phyloP scores from a whole-genome alignment of 2,797 vertebrate species.

The Thamnophis elegans region DNA sequence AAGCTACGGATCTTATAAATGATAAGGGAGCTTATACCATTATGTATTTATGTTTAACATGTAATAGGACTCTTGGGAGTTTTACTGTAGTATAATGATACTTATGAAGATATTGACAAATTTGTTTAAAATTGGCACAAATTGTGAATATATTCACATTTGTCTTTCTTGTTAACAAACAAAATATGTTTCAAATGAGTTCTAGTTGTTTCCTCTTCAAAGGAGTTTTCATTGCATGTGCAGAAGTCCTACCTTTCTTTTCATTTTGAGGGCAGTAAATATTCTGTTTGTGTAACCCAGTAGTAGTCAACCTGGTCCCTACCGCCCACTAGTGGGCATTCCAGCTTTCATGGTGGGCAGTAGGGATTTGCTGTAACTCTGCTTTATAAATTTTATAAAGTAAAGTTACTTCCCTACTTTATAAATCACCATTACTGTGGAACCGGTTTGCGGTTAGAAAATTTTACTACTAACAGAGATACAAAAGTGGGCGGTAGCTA shows the following conservation, averaged over 20 bases:
- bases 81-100: not conserved
- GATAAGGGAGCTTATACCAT: not conserved
- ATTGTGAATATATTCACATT: constrained; percentile 1
- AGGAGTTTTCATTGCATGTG: not conserved
- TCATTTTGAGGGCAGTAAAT: not conserved
- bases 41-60: not conserved
- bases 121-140: not conserved
- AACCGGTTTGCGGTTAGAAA: too few species aligned
- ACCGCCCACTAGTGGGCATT: too few species aligned
- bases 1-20: not conserved
- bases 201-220: not conserved
- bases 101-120: not conserved
- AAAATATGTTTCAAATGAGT: not conserved
- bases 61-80: not conserved
- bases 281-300: not conserved
- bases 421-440: too few species aligned
- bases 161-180: not conserved
- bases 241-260: not conserved
- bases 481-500: too few species aligned
- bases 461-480: too few species aligned
- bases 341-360: too few species aligned
- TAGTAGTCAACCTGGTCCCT: too few species aligned
- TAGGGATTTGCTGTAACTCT: too few species aligned
- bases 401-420: too few species aligned
- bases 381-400: too few species aligned